Percentiles rank a stretch among this genome's conserved stretches.
phyloP scores from a whole-genome alignment of 2,888 invertebrate genomes.

The Lissonota sp. region DNA sequence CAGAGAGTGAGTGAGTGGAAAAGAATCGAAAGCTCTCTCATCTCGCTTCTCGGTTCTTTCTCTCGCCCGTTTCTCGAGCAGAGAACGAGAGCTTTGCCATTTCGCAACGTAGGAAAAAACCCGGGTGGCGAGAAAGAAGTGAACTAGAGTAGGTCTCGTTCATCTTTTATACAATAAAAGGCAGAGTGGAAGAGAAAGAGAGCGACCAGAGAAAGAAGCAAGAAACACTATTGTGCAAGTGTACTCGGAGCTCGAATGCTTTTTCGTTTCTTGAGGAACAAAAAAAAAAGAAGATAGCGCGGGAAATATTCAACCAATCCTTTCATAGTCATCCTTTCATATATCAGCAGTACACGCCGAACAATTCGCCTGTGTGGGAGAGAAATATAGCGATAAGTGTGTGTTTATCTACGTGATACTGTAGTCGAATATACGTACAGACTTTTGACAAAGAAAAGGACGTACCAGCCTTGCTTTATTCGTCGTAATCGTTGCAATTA shows the following conservation, averaged over 20 bases:
- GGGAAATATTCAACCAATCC: slow-evolving; percentile 21
- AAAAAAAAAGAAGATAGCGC: slow-evolving; percentile 28
- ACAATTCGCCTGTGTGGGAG: not conserved
- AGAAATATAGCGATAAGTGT: too few species aligned
- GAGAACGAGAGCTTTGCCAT: slow-evolving; percentile 37
- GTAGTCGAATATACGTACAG: too few species aligned
- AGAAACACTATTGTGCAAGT: not conserved
- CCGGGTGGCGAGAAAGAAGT: slow-evolving; percentile 42
- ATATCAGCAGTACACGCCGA: not conserved
- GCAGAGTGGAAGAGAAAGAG: slow-evolving; percentile 31
- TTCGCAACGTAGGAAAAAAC: slow-evolving; percentile 37
- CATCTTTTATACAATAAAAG: slow-evolving; percentile 64
- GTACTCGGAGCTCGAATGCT: slow-evolving; percentile 23
- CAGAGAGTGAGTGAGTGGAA: not conserved
- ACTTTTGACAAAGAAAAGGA: too few species aligned
- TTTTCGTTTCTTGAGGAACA: slow-evolving; percentile 19
- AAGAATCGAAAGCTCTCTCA: slow-evolving; percentile 19
- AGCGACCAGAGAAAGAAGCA: slow-evolving; percentile 24
- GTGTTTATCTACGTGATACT: too few species aligned
- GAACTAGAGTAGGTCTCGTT: slow-evolving; percentile 58
- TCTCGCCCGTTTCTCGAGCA: slow-evolving; percentile 2
- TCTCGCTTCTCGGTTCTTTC: slow-evolving; percentile 7
- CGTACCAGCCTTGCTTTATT: too few species aligned
- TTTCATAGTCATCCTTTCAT: not conserved
- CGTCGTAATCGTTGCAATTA: too few species aligned